Evolutionary conservation across 2,888 invertebrate species (phyloP).

Genomic region (Blomia tropicalis): DNA sequence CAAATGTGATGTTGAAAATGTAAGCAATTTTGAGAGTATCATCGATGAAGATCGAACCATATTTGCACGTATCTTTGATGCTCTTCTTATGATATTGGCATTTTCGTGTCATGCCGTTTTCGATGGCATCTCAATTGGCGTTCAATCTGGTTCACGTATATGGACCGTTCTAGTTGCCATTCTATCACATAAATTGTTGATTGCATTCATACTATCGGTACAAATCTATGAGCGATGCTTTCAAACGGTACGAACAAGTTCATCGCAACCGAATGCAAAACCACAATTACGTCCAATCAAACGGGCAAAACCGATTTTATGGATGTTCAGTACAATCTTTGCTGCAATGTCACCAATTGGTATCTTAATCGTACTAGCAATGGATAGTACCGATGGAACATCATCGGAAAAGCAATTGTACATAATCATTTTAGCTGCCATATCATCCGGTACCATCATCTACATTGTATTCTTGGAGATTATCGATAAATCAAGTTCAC

Average conservation of each 20-base stretch:
- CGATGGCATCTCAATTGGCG: conserved; percentile 24
- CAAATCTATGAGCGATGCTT: conserved; percentile 16
- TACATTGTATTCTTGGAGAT: conserved; percentile 27
- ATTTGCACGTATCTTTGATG: conserved; percentile 17
- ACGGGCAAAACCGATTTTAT: conserved; percentile 6
- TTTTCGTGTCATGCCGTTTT: conserved; percentile 22
- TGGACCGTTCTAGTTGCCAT: conserved; percentile 25
- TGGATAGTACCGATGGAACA: neutral
- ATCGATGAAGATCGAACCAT: conserved; percentile 4
- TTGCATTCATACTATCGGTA: conserved; percentile 22
- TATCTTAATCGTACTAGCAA: conserved; percentile 5
- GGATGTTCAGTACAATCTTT: conserved; percentile 14
- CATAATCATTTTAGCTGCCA: conserved; percentile 22
- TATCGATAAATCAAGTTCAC: neutral
- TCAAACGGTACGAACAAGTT: neutral
- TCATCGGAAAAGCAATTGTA: neutral
- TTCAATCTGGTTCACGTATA: conserved; percentile 5
- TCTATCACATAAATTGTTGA: conserved; percentile 21
- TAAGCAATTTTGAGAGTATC: conserved; percentile 1
- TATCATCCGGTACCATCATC: conserved; percentile 25
- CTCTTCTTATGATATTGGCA: conserved; percentile 20
- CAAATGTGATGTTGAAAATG: neutral
- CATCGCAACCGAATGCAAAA: neutral
- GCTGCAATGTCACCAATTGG: conserved; percentile 12
- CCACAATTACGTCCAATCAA: neutral